Evolutionary conservation across 2,797 vertebrate species (phyloP).

Genomic region (Mus minutoides): DNA sequence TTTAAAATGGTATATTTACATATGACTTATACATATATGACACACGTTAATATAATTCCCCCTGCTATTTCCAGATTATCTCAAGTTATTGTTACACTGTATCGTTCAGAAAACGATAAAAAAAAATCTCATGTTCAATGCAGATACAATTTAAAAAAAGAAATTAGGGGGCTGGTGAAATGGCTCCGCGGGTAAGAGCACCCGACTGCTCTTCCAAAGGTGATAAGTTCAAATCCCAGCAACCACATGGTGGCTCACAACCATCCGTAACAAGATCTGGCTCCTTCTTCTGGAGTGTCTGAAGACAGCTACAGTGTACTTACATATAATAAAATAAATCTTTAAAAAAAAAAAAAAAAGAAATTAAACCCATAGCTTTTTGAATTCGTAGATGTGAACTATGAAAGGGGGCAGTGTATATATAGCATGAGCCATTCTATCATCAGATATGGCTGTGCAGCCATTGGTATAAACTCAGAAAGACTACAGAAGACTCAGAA

Average conservation of each 20-base stretch:
- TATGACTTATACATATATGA: not conserved
- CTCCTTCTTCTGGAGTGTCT: no score
- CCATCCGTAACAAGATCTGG: no score
- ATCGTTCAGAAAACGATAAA: not conserved
- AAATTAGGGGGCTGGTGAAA: no score
- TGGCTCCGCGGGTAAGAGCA: no score
- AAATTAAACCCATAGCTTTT: not conserved
- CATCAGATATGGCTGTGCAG: not conserved
- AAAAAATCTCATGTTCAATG: not conserved
- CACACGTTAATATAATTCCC: no score
- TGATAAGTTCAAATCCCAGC: no score
- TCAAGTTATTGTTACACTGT: not conserved
- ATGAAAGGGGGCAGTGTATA: not conserved
- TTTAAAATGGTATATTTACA: not conserved
- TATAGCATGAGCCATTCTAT: not conserved
- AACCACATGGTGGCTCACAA: no score
- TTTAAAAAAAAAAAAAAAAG: not conserved
- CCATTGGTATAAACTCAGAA: not conserved
- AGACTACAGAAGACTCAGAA: not conserved
- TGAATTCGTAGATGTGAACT: not conserved
- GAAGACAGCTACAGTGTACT: no score
- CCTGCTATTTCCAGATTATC: not conserved
- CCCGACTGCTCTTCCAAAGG: no score
- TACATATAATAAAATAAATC: no score
- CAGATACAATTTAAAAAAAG: not conserved